Evolutionary conservation across 1,140 invertebrate genomes (phyloP), one percentile per base, ranked within the genome.

Genomic region (Lordiphosa mommai): DNA sequence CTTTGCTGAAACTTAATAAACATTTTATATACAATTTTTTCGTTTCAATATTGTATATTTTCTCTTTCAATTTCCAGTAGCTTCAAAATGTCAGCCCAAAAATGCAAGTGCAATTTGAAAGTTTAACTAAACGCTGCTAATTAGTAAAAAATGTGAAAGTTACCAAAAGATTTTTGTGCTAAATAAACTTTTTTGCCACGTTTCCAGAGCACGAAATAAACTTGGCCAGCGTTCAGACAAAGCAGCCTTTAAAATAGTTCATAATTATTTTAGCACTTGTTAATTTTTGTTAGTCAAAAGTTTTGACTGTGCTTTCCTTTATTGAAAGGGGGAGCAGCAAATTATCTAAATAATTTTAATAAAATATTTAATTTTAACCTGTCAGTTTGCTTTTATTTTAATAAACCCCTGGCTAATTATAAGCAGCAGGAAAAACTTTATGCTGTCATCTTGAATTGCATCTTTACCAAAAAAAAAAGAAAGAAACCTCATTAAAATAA

Each of bases 401-500:
- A 27, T 27, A 27, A 7, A 27, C 23, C 23, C 7, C 23, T 34
- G 49, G 13, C 68, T 82, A 79, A 82, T 82, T 82, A 80, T 57
- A 37, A 67, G 64, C 46, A 73, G 80, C 69, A 13, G 40, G 5
- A 1, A 43, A 43, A 43, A 43, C 82, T 82, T 61, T 27, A n/a
- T 2, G 40, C 40, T 48, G 53, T 37, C 61, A 43, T 43, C 27
- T 43, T 43, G 20, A 43, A 43, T 29, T 43, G 40, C 20, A 43
- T 27, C 27, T 43, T 43, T 41, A 17, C 0, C 6, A 7, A 7
- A 27, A 27, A 27, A 43, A 43, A 43, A 27, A 38, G 49, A 77
- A 82, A 80, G 69, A n/a, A n/a, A n/a, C n/a, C 73, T 79, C 74
- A 79, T 79, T 79, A 74, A 80, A 79, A 79, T 57, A 41, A 61